Conservation (phyloP, 2,113 vertebrate species). For the Ibidorhyncha struthersii region DNA sequence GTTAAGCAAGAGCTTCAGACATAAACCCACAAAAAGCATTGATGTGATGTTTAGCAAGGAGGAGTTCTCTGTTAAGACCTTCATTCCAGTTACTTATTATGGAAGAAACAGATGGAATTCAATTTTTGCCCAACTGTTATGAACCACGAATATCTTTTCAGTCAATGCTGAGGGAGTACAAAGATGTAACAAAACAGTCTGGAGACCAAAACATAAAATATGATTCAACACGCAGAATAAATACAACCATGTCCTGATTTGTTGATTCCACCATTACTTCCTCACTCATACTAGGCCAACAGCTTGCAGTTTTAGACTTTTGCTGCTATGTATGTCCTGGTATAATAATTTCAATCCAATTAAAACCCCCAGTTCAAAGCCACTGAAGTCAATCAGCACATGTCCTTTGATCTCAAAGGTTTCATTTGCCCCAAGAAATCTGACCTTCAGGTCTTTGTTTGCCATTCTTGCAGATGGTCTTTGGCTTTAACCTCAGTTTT, state of each 20-base stretch:
- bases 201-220: slow-evolving; percentile 24
- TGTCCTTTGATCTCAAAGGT: neutral
- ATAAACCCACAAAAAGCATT: neutral
- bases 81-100: slow-evolving; percentile 8
- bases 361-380: neutral
- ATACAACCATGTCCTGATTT: neutral
- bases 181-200: neutral
- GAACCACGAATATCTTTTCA: neutral
- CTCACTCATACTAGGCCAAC: neutral
- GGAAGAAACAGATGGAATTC: slow-evolving; percentile 49
- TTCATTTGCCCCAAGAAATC: neutral
- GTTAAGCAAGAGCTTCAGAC: neutral
- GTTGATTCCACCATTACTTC: neutral
- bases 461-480: neutral
- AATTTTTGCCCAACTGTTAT: slow-evolving; percentile 8
- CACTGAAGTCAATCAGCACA: neutral
- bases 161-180: neutral
- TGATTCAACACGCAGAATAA: neutral
- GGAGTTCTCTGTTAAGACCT: neutral
- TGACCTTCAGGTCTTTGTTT: neutral
- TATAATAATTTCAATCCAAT: neutral
- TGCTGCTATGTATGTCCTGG: neutral
- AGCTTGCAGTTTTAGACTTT: neutral
- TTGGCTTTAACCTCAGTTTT: neutral
- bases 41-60: neutral